phyloP scores from a whole-genome alignment of 64 coral and sea anemone genomes.

The Montipora cactus region DNA sequence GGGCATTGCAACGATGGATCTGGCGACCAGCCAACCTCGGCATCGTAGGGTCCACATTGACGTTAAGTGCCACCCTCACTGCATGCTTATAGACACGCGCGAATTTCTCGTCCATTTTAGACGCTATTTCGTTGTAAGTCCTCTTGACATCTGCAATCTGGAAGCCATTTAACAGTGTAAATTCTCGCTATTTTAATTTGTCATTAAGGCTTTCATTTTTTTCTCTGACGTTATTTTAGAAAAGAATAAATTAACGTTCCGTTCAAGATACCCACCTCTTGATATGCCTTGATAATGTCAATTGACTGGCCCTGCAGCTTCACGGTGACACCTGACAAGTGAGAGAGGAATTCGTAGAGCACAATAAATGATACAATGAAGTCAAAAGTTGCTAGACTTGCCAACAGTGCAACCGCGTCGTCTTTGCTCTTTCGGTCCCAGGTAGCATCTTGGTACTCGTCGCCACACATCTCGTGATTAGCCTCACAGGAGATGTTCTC shows the following conservation, averaged over 20 bases:
- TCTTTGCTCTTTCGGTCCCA: constrained; percentile 83
- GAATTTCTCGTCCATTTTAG: constrained; percentile 75
- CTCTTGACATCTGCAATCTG: constrained; percentile 72
- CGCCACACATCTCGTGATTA: background rate
- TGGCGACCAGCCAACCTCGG: constrained; percentile 49
- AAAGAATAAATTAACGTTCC: constrained; percentile 15
- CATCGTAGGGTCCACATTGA: constrained; percentile 52
- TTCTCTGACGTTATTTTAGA: constrained; percentile 19
- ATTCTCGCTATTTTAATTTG: constrained; percentile 34
- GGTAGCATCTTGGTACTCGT: constrained; percentile 39
- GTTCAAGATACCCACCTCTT: constrained; percentile 57
- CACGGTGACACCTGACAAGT: constrained; percentile 73
- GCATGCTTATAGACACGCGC: constrained; percentile 64
- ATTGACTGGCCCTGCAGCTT: constrained; percentile 71
- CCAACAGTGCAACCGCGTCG: constrained; percentile 72
- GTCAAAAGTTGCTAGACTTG: constrained; percentile 68
- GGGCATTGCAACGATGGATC: constrained; percentile 45
- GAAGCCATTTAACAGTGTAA: constrained; percentile 30
- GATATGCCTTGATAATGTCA: constrained; percentile 70
- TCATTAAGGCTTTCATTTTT: background rate
- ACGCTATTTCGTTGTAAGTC: constrained; percentile 58
- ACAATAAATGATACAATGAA: constrained; percentile 76
- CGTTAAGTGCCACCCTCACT: constrained; percentile 63
- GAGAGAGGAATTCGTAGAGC: constrained; percentile 76
- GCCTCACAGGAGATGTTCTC: background rate